A percentile compares a stretch with the other conserved stretches of the same genome.
These are phyloP conservation scores for Origma solitaria DNA, from an alignment of 2,113 vertebrate species.

Conservation along the genomic window DNA sequence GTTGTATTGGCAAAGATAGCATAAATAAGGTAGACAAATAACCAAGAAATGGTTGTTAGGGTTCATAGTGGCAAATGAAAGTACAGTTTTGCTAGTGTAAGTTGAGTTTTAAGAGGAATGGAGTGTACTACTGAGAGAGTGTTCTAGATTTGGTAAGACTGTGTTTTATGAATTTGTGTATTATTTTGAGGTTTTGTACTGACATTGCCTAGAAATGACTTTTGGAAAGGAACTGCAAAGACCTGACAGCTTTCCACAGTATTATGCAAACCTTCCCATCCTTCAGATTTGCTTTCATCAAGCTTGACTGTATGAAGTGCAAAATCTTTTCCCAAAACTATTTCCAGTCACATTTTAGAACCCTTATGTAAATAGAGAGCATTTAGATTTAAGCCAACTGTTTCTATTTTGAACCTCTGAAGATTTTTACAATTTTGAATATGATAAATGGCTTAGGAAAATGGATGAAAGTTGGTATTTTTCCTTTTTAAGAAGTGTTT, in stretches of 20 bases:
- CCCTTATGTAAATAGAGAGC: neutral
- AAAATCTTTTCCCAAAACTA: neutral
- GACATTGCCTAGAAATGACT: neutral
- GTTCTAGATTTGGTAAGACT: neutral
- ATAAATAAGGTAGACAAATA: neutral
- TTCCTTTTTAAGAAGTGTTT: neutral
- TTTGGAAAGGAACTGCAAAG: neutral
- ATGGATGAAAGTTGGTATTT: neutral
- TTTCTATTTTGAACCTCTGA: neutral
- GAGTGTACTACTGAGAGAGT: neutral
- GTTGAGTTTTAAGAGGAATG: neutral
- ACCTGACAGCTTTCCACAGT: neutral
- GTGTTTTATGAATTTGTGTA: neutral
- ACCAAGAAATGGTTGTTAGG: neutral
- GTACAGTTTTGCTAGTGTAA: neutral
- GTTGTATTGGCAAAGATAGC: neutral
- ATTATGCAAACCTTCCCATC: neutral
- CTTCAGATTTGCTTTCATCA: neutral
- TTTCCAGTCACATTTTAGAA: slow-evolving; percentile 1
- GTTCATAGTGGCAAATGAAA: neutral
- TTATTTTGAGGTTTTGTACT: neutral
- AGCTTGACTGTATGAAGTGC: neutral
- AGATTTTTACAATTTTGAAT: neutral
- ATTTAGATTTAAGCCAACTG: neutral
- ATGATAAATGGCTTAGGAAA: neutral